Evolutionary conservation across 2,888 invertebrate genomes (phyloP), one percentile per base, ranked within the genome.

Genomic region (Drosophila mercatorum): DNA sequence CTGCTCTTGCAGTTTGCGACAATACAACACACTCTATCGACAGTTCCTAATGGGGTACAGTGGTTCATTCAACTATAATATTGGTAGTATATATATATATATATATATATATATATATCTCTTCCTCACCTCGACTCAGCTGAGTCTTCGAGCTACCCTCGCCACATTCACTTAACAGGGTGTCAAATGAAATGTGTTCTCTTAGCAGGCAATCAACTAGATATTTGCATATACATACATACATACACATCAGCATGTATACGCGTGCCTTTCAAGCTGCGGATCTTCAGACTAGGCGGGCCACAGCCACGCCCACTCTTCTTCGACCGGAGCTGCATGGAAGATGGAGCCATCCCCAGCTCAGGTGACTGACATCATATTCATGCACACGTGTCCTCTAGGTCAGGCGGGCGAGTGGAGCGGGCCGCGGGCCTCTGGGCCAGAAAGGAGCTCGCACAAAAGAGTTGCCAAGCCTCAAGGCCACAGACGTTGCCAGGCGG

Each of bases 201-300:
- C 36, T 36, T 51, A 22, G 62, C 63, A 67, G 69, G 88, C 86
- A 83, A 83, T 88, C 86, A 83, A 74, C 73, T 65, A 73, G 72
- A 64, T 78, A 88, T 84, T 84, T 84, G 83, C 88, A 88, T 85
- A 82, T 69, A 60, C 64, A 51, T 49, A 52, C 60, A 82, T 69
- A 60, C 64, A 51, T 49, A 52, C 60, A 61, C 65, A 67, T 61
- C 28, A 55, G 51, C 66, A 26, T 17, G 14, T 46, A 46, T 46
- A 12, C 26, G 46, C 47, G 14, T 28, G 8, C 28, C 14, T n/a
- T n/a, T 49, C 31, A 17, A 34, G 3, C 17, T 12, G 17, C 17
- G 28, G 28, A 55, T 62, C 56, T 62, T 56, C 46, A 52, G 70
- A 41, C 38, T 17, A 22, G 17, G 5, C 28, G 12, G 2, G 4